Evolutionary conservation across 1,140 invertebrate genomes (phyloP).

Genomic region (Parasteatoda tepidariorum): DNA sequence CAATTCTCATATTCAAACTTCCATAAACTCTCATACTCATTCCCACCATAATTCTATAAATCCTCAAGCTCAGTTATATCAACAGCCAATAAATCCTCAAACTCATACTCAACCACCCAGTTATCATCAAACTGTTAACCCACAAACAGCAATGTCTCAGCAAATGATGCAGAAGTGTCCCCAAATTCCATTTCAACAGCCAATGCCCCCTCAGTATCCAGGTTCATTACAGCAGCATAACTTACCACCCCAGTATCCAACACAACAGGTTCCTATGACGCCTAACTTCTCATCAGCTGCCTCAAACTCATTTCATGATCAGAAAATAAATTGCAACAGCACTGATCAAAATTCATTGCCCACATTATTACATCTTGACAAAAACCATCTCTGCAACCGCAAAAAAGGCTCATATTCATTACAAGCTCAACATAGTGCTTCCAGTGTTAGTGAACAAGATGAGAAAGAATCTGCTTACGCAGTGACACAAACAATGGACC

Average conservation of each 20-base stretch:
- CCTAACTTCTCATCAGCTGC: background rate
- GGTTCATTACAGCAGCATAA: background rate
- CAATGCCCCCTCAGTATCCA: background rate
- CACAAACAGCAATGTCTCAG: background rate
- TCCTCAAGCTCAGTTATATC: background rate
- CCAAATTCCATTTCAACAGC: background rate
- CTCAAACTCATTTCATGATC: background rate
- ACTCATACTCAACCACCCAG: background rate
- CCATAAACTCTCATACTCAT: background rate
- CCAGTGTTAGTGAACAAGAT: slow-evolving; percentile 28
- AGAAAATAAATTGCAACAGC: background rate
- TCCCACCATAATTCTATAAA: background rate
- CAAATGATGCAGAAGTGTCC: background rate
- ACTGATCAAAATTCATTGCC: background rate
- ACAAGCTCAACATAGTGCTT: slow-evolving; percentile 39
- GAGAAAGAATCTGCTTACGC: slow-evolving; percentile 62
- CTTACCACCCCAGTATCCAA: background rate
- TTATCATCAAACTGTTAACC: background rate
- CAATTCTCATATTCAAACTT: background rate
- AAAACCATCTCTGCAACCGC: slow-evolving; percentile 16
- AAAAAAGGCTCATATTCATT: slow-evolving; percentile 21
- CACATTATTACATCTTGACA: background rate
- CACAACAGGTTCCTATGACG: background rate
- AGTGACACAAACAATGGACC: slow-evolving; percentile 19
- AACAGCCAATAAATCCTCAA: background rate